A percentile compares a stretch with the other conserved stretches of the same genome.
Conservation (phyloP, 1,140 invertebrate species). For the Pogonomyrmex californicus region DNA sequence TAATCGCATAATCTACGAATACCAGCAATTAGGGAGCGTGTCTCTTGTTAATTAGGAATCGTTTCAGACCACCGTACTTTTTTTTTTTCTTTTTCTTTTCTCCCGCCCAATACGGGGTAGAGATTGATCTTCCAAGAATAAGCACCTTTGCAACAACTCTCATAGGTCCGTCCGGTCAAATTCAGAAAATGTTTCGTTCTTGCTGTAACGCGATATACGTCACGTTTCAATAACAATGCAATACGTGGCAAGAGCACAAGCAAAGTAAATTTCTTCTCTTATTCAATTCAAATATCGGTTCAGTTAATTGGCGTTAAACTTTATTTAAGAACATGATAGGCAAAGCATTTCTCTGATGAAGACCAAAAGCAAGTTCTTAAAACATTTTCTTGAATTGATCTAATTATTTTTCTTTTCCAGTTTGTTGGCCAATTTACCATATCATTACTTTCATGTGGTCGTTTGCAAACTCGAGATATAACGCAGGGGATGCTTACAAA, state of each 20-base stretch:
- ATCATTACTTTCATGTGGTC: conserved; percentile 36
- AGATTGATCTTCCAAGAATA: not conserved
- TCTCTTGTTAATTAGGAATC: conserved; percentile 43
- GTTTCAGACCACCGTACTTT: not conserved
- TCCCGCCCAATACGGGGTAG: not conserved
- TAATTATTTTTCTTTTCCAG: conserved; percentile 20
- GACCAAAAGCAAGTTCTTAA: conserved; percentile 37
- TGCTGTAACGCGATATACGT: not conserved
- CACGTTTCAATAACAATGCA: not conserved
- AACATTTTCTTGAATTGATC: conserved; percentile 70
- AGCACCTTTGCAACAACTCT: conserved; percentile 22
- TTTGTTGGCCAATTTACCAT: conserved; percentile 67
- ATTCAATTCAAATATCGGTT: not conserved
- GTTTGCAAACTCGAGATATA: conserved; percentile 13
- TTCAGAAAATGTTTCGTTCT: conserved; percentile 69
- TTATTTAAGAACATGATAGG: not conserved
- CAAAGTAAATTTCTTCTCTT: not conserved
- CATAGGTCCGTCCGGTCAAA: conserved; percentile 34
- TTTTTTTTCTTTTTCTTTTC: not conserved
- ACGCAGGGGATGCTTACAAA: conserved; percentile 25
- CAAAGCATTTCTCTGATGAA: not conserved
- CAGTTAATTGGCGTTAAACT: not conserved
- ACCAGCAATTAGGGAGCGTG: conserved; percentile 34
- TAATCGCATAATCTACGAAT: conserved; percentile 75
- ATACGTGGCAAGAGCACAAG: not conserved